A percentile compares a stretch with the other conserved stretches of the same genome.
Conservation (phyloP, 2,797 vertebrate genomes). For the Micropoecilia bifurca region DNA sequence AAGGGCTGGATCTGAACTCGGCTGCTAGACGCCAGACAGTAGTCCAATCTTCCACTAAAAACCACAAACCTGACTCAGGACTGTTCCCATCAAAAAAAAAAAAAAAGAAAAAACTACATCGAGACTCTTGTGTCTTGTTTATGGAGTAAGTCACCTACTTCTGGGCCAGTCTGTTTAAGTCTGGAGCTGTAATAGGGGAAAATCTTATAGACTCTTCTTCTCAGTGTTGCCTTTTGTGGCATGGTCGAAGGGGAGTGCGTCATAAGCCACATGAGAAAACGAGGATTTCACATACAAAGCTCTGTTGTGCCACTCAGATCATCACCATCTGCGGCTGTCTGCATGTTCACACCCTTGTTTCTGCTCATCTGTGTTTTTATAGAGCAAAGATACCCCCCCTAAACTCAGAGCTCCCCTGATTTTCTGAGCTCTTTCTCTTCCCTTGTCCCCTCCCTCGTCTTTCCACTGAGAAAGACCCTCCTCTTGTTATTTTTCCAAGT, state of each 20-base stretch:
- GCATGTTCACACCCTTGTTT: slow-evolving; percentile 48
- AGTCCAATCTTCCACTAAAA: slow-evolving; percentile 34
- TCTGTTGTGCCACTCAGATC: slow-evolving; percentile 13
- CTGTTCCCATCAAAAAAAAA: slow-evolving; percentile 5
- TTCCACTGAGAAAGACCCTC: slow-evolving; percentile 27
- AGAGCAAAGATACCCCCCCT: slow-evolving; percentile 9
- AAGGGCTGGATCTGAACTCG: slow-evolving; percentile 23
- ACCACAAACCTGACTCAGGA: slow-evolving; percentile 24
- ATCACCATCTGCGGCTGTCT: slow-evolving; percentile 62
- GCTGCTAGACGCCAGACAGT: slow-evolving; percentile 24
- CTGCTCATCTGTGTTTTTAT: slow-evolving; percentile 60
- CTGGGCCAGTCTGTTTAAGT: slow-evolving; percentile 33
- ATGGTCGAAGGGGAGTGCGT: slow-evolving; percentile 34
- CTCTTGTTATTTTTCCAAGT: slow-evolving; percentile 45
- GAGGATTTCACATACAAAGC: slow-evolving; percentile 46
- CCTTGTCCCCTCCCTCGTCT: slow-evolving; percentile 15
- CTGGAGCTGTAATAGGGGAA: slow-evolving; percentile 45
- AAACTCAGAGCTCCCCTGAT: slow-evolving; percentile 7
- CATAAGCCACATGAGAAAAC: slow-evolving; percentile 59
- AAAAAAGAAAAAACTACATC: slow-evolving; percentile 3
- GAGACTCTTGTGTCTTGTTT: slow-evolving; percentile 40
- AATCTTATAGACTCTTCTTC: slow-evolving; percentile 30
- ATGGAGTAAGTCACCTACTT: slow-evolving; percentile 34
- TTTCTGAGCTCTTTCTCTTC: slow-evolving; percentile 6
- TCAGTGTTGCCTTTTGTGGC: slow-evolving; percentile 49